phyloP scores from a whole-genome alignment of 2,113 vertebrate genomes.

The Megaleporinus macrocephalus region DNA sequence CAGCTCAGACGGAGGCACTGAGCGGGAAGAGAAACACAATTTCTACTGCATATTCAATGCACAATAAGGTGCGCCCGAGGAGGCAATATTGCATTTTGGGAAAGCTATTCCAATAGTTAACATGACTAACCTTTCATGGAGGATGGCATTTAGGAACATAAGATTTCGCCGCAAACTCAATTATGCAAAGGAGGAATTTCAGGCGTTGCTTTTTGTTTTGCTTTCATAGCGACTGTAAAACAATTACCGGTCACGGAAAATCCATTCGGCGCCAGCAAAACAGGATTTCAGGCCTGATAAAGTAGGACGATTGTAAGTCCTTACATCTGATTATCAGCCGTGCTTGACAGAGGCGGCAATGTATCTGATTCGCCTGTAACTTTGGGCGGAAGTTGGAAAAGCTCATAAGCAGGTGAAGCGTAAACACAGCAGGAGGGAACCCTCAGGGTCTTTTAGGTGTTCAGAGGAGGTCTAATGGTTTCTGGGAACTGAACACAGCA shows the following conservation, averaged over 20 bases:
- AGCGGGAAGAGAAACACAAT: neutral
- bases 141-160: slow-evolving; percentile 44
- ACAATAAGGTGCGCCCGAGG: slow-evolving; percentile 50
- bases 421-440: too few species aligned
- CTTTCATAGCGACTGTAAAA: slow-evolving; percentile 22
- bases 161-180: slow-evolving; percentile 45
- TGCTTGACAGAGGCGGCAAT: neutral
- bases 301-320: neutral
- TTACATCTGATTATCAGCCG: slow-evolving; percentile 12
- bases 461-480: too few species aligned
- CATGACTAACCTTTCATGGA: slow-evolving; percentile 46
- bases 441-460: too few species aligned
- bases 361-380: neutral
- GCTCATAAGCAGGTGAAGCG: neutral
- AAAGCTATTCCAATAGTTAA: slow-evolving; percentile 52
- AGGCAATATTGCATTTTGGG: slow-evolving; percentile 47
- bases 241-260: slow-evolving; percentile 26
- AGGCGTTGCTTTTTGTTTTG: slow-evolving; percentile 36
- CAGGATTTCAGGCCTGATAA: slow-evolving; percentile 6
- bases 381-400: neutral
- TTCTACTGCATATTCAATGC: slow-evolving; percentile 47
- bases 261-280: neutral
- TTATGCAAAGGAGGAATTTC: slow-evolving; percentile 56
- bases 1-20: slow-evolving; percentile 6
- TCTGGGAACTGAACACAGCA: too few species aligned